Percentiles rank a stretch among this genome's conserved stretches.
Conservation (phyloP, 2,113 vertebrate genomes). For the Lophotis ruficrista region DNA sequence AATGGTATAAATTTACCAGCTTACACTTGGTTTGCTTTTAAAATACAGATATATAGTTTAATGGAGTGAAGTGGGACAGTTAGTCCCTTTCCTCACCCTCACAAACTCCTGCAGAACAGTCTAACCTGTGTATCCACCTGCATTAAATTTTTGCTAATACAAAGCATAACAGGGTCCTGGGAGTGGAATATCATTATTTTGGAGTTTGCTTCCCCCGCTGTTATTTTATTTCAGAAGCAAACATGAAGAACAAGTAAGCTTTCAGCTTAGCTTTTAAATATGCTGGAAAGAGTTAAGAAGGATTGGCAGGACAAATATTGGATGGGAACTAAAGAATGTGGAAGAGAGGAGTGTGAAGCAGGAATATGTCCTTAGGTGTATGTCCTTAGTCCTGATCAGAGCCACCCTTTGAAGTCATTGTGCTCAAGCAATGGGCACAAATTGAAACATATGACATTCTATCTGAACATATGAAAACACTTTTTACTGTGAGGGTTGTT, state of each 20-base stretch:
- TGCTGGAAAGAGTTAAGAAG: neutral
- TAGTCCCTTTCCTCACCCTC: neutral
- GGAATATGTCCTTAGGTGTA: neutral
- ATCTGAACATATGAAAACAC: neutral
- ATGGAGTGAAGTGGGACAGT: neutral
- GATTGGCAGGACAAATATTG: neutral
- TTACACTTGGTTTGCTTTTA: neutral
- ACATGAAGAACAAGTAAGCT: neutral
- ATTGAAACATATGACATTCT: neutral
- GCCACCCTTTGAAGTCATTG: neutral
- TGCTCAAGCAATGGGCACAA: neutral
- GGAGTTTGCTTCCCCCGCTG: neutral
- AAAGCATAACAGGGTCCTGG: neutral
- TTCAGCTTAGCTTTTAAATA: neutral
- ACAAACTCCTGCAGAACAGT: neutral
- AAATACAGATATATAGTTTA: neutral
- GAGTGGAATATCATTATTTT: neutral
- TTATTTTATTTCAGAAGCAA: neutral
- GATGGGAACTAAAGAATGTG: neutral
- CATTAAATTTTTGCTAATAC: neutral
- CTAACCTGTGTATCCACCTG: neutral
- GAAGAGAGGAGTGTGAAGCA: neutral
- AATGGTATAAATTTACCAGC: neutral
- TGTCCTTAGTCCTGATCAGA: neutral
- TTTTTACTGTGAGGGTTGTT: neutral